Evolutionary conservation across 2,797 vertebrate genomes (phyloP).

Genomic region (Myotis findleyi): DNA sequence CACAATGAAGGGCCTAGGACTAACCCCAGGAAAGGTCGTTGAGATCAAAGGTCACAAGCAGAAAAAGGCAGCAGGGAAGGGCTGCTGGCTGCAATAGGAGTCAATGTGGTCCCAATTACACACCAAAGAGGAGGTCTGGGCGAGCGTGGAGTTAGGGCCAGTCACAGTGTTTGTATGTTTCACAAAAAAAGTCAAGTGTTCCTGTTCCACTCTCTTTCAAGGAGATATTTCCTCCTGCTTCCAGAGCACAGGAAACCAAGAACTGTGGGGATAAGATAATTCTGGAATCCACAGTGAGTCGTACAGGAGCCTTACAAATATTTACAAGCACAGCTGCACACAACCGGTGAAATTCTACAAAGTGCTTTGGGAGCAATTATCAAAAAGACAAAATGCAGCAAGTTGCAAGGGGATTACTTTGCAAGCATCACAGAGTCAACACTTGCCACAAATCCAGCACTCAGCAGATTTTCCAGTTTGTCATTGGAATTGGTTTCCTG

Average conservation of each 20-base stretch:
- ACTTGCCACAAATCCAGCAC: neutral
- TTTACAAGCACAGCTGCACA: constrained; percentile 41
- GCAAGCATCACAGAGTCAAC: neutral
- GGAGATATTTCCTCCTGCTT: constrained; percentile 50
- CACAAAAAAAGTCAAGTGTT: constrained; percentile 61
- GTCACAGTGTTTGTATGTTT: constrained; percentile 56
- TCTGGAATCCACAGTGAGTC: constrained; percentile 35
- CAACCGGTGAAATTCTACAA: constrained; percentile 55
- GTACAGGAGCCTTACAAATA: neutral
- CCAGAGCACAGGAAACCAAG: constrained; percentile 81
- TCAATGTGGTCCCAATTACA: constrained; percentile 88
- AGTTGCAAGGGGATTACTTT: constrained; percentile 63
- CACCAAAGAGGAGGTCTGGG: constrained; percentile 64
- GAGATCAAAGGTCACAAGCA: constrained; percentile 86
- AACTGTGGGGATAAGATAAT: constrained; percentile 76
- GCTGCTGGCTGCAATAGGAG: constrained; percentile 86
- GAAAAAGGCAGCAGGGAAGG: constrained; percentile 86
- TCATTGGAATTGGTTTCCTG: constrained; percentile 11
- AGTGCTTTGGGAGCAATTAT: neutral
- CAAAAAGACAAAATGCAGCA: constrained; percentile 53
- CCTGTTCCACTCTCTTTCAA: constrained; percentile 73
- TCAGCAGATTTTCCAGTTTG: constrained; percentile 49
- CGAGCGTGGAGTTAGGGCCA: constrained; percentile 39
- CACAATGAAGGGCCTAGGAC: constrained; percentile 87
- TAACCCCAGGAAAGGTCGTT: constrained; percentile 89